Percentiles rank a stretch among this genome's conserved stretches.
Evolutionary conservation across 2,113 vertebrate species (phyloP).

Genomic region (Oxygymnocypris stewartii): DNA sequence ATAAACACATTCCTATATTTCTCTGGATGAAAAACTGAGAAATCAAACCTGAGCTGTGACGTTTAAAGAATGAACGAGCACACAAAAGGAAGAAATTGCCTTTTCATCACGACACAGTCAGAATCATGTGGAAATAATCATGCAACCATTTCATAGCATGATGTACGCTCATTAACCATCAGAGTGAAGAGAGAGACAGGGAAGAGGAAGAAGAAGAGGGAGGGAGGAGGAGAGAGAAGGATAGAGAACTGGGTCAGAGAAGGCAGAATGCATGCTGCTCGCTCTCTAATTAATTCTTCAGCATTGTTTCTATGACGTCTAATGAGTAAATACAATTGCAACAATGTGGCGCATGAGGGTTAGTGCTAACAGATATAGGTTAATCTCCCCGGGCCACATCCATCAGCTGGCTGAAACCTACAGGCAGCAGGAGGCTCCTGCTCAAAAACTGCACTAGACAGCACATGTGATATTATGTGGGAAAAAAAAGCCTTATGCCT

Average conservation of each 20-base stretch:
- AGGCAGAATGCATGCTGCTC: conserved; percentile 63
- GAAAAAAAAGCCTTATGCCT: neutral
- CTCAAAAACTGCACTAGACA: neutral
- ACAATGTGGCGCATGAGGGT: conserved; percentile 68
- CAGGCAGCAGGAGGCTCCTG: conserved; percentile 9
- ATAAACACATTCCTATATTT: conserved; percentile 24
- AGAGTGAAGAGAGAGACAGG: conserved; percentile 8
- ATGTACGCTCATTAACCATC: conserved; percentile 28
- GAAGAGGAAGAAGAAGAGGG: neutral
- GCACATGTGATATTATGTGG: neutral
- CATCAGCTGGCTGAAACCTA: conserved; percentile 31
- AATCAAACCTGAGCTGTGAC: neutral
- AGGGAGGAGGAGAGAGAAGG: neutral
- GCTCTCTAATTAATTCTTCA: conserved; percentile 68
- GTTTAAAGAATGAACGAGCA: neutral
- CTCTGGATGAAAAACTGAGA: conserved; percentile 9
- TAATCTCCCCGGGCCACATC: conserved; percentile 35
- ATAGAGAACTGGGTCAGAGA: conserved; percentile 52
- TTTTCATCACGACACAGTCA: neutral
- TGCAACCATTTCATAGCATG: conserved; percentile 11
- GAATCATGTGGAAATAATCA: conserved; percentile 16
- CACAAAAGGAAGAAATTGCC: neutral
- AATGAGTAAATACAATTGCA: conserved; percentile 61
- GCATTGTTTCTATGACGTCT: conserved; percentile 45
- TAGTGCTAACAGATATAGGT: conserved; percentile 60